These are phyloP conservation scores for Yponomeuta malinellus DNA, from an alignment of 2,888 invertebrate genomes.

Conservation along the genomic window DNA sequence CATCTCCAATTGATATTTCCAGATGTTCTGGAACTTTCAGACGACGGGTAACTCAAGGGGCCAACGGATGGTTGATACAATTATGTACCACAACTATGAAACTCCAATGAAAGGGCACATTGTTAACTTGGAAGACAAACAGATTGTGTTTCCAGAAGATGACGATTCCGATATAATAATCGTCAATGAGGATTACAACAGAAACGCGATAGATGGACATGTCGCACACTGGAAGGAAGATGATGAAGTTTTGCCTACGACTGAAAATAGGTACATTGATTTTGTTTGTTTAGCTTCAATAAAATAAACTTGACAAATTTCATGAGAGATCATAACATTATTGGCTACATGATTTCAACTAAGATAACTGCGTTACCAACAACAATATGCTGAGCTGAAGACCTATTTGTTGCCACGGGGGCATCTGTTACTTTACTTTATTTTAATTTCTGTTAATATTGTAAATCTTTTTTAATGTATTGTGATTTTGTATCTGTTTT, in stretches of 20 bases:
- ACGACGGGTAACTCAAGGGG: slow-evolving; percentile 81
- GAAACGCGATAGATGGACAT: slow-evolving; percentile 40
- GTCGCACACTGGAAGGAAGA: slow-evolving; percentile 35
- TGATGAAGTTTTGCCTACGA: slow-evolving; percentile 35
- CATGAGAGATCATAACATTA: too few species aligned
- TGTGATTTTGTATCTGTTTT: too few species aligned
- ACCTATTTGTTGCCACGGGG: too few species aligned
- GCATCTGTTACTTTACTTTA: too few species aligned
- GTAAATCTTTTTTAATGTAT: too few species aligned
- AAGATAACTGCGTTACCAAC: too few species aligned
- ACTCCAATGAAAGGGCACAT: slow-evolving; percentile 45
- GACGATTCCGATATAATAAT: slow-evolving; percentile 66
- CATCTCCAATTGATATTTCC: slow-evolving; percentile 70
- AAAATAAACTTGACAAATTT: too few species aligned
- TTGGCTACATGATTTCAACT: too few species aligned
- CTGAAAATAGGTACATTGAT: slow-evolving; percentile 35
- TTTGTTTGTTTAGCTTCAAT: neutral
- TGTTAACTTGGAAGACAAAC: slow-evolving; percentile 56
- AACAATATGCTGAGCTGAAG: too few species aligned
- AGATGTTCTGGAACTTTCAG: slow-evolving; percentile 91
- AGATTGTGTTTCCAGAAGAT: slow-evolving; percentile 59
- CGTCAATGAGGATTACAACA: slow-evolving; percentile 59
- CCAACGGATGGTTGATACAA: slow-evolving; percentile 77
- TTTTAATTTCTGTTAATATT: too few species aligned
- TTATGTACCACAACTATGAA: slow-evolving; percentile 61